phyloP scores from a whole-genome alignment of 2,113 vertebrate genomes.

The Malurus alboscapulatus region DNA sequence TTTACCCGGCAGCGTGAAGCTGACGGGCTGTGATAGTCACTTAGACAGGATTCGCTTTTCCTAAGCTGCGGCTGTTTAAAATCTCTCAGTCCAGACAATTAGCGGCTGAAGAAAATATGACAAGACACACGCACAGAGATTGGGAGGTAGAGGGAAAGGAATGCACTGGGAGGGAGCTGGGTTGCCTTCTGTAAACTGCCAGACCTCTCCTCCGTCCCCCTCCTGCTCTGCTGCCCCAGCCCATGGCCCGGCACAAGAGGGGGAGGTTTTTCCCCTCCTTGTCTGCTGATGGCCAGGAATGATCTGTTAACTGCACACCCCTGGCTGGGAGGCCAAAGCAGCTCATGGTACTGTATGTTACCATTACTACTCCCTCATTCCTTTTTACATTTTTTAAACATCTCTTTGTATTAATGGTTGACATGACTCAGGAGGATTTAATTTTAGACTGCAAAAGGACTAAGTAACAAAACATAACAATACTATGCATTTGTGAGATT shows the following conservation, averaged over 20 bases:
- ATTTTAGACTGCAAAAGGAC: slow-evolving; percentile 51
- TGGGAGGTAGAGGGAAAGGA: slow-evolving; percentile 76
- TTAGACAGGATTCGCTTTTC: slow-evolving; percentile 89
- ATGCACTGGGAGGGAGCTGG: slow-evolving; percentile 70
- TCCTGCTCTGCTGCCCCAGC: neutral
- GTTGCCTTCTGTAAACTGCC: slow-evolving; percentile 71
- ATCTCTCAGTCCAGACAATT: slow-evolving; percentile 84
- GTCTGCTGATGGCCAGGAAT: slow-evolving; percentile 77
- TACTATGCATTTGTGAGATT: neutral
- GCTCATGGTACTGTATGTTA: slow-evolving; percentile 98
- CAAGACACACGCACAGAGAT: slow-evolving; percentile 80
- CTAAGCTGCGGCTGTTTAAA: slow-evolving; percentile 84
- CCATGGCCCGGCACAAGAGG: neutral
- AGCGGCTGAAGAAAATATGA: slow-evolving; percentile 89
- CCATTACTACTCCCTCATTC: slow-evolving; percentile 94
- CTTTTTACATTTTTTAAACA: slow-evolving; percentile 70
- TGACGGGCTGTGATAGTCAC: slow-evolving; percentile 89
- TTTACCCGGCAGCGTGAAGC: slow-evolving; percentile 77
- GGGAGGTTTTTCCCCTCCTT: neutral
- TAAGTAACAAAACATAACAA: slow-evolving; percentile 24
- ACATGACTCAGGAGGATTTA: slow-evolving; percentile 61
- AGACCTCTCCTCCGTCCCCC: neutral
- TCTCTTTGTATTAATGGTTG: slow-evolving; percentile 68
- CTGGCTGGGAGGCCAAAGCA: slow-evolving; percentile 81
- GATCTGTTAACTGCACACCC: slow-evolving; percentile 78